Conservation (phyloP, 2,797 vertebrate species). For the Pipistrellus pygmaeus region DNA sequence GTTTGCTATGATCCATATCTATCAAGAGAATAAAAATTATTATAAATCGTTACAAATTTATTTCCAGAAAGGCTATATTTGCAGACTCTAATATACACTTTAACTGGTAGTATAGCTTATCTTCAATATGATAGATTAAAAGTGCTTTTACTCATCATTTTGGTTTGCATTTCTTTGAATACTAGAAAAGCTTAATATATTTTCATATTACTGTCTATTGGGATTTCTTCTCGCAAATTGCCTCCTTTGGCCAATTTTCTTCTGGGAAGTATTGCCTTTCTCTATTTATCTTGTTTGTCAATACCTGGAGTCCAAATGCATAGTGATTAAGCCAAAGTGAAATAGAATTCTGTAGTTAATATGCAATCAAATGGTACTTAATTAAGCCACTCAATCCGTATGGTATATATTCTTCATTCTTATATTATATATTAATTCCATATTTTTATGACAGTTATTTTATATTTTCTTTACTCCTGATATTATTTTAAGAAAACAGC, state of each 20-base stretch:
- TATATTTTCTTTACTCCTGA: constrained; percentile 9
- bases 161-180: constrained; percentile 39
- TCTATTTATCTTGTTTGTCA: constrained; percentile 36
- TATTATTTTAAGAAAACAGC: constrained; percentile 31
- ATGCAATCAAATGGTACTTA: constrained; percentile 48
- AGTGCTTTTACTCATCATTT: constrained; percentile 22
- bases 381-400: constrained; percentile 5
- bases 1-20: constrained; percentile 39
- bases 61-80: neutral
- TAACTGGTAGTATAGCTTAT: neutral
- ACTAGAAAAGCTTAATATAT: constrained; percentile 33
- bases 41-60: neutral
- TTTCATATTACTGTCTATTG: neutral
- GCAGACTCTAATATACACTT: neutral
- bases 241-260: constrained; percentile 50
- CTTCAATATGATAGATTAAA: neutral
- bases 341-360: constrained; percentile 25
- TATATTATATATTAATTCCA: constrained; percentile 19
- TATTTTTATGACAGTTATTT: constrained; percentile 16
- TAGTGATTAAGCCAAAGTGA: constrained; percentile 33
- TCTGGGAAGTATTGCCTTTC: neutral
- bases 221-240: constrained; percentile 49
- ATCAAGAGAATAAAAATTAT: constrained; percentile 53
- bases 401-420: neutral
- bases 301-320: constrained; percentile 22